These are phyloP conservation scores for Melanaphis sacchari DNA, from an alignment of 1,140 invertebrate species.

Conservation along the genomic window DNA sequence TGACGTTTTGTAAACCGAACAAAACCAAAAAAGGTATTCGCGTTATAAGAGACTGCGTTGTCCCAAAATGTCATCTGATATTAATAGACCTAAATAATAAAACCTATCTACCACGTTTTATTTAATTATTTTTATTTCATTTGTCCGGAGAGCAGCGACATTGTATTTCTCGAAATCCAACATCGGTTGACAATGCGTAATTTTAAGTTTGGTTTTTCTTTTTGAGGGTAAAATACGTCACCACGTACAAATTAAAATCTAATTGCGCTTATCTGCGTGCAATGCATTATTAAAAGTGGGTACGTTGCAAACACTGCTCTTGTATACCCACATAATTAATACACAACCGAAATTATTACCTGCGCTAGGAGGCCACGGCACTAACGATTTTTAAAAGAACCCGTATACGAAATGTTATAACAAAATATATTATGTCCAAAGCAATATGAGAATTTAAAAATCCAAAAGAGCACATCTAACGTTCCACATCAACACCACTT, in stretches of 20 bases:
- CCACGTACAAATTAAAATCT: not conserved
- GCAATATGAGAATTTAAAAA: not conserved
- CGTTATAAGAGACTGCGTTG: not conserved
- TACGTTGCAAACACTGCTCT: not conserved
- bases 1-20: not conserved
- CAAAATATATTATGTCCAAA: not conserved
- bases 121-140: constrained; percentile 4
- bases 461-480: not conserved
- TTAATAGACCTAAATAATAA: not conserved
- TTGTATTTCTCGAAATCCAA: not conserved
- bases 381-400: not conserved
- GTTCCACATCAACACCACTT: not conserved
- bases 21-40: not conserved
- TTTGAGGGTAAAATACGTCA: not conserved
- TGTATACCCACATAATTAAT: not conserved
- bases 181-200: not conserved
- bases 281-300: not conserved
- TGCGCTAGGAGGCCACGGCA: not conserved
- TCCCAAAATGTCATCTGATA: not conserved
- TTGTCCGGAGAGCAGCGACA: not conserved
- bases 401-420: not conserved
- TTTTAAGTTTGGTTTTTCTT: not conserved
- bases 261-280: constrained; percentile 2
- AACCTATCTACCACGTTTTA: not conserved
- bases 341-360: not conserved